A percentile compares a stretch with the other conserved stretches of the same genome.
Evolutionary conservation across 2,888 invertebrate species (phyloP).

Genomic region (Aplocera efformata): DNA sequence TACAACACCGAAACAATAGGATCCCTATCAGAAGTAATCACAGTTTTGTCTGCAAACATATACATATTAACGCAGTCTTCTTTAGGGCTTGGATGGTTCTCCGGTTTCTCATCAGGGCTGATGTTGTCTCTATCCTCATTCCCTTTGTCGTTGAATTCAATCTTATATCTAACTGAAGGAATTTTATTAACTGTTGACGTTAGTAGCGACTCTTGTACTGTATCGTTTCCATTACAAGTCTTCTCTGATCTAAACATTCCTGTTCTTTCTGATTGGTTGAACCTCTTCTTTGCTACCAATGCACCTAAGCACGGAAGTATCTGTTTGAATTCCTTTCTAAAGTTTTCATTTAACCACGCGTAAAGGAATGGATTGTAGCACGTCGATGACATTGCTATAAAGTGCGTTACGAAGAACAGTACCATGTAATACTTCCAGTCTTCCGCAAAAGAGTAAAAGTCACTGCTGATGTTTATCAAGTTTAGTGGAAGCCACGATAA

Average conservation of each 20-base stretch:
- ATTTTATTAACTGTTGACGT: conserved; percentile 68
- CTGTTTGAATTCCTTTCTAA: conserved; percentile 92
- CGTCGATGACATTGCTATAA: conserved; percentile 95
- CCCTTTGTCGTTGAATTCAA: conserved; percentile 64
- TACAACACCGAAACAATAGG: conserved; percentile 73
- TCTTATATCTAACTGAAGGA: conserved; percentile 69
- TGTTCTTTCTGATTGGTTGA: conserved; percentile 67
- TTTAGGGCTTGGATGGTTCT: conserved; percentile 61
- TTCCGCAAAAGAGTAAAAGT: conserved; percentile 82
- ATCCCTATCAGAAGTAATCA: conserved; percentile 65
- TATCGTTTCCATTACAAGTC: conserved; percentile 73
- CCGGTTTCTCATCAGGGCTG: conserved; percentile 72
- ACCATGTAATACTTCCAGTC: conserved; percentile 87
- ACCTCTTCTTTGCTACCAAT: conserved; percentile 63
- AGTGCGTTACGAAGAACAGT: conserved; percentile 89
- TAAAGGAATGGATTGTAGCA: conserved; percentile 97
- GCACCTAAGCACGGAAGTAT: conserved; percentile 84
- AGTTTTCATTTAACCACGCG: conserved; percentile 97
- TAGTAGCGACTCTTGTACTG: conserved; percentile 68
- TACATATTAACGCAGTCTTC: conserved; percentile 76
- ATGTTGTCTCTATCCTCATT: conserved; percentile 59
- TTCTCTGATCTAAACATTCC: conserved; percentile 72
- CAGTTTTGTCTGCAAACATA: conserved; percentile 72
- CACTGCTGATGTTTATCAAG: conserved; percentile 87
- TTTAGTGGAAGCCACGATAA: conserved; percentile 93